Conservation (phyloP, 2,113 vertebrate species). For the Oreotrochilus melanogaster region DNA sequence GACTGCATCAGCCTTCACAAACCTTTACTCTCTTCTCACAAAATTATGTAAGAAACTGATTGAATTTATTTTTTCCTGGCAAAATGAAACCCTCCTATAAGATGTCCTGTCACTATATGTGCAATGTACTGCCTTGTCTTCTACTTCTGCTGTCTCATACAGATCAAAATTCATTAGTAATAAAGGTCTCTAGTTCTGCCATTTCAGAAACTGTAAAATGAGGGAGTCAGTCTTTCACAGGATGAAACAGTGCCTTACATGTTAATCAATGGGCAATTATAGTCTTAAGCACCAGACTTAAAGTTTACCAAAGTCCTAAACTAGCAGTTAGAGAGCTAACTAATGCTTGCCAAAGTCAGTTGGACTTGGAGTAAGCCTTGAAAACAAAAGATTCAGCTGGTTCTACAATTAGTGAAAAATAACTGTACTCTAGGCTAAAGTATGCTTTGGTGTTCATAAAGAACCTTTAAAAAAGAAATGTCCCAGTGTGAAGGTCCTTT, state of each 20-base stretch:
- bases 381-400: neutral
- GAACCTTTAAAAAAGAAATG: neutral
- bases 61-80: neutral
- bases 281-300: neutral
- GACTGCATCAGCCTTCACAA: neutral
- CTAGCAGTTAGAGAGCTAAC: neutral
- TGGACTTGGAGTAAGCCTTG: neutral
- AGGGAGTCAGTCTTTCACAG: neutral
- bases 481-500: neutral
- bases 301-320: neutral
- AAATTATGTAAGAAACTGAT: neutral
- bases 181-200: neutral
- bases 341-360: neutral
- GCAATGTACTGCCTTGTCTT: neutral
- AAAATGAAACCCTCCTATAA: neutral
- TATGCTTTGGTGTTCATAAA: neutral
- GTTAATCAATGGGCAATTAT: neutral
- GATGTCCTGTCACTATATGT: neutral
- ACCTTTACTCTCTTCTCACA: neutral
- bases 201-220: neutral
- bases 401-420: neutral
- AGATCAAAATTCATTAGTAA: neutral
- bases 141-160: neutral
- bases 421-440: neutral
- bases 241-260: neutral